Conservation (phyloP, 2,888 invertebrate species). For the Sicus ferrugineus region DNA sequence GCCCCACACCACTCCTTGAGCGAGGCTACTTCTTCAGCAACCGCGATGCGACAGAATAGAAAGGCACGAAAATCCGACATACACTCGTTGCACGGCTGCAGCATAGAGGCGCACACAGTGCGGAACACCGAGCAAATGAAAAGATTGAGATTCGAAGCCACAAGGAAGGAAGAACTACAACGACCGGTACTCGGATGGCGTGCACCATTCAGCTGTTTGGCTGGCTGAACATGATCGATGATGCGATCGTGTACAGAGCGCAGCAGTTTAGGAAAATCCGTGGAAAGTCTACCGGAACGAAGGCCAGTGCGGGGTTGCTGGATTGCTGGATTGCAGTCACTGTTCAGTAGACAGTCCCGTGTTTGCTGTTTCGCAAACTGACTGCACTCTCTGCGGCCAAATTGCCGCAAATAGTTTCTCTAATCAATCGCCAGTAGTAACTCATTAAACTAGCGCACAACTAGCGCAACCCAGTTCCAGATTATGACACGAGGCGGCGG, state of each 20-base stretch:
- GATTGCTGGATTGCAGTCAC: neutral
- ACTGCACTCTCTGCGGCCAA: slow-evolving; percentile 4
- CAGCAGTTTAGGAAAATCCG: neutral
- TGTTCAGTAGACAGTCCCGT: neutral
- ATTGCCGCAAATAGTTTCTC: neutral
- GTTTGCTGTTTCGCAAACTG: neutral
- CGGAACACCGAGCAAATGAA: neutral
- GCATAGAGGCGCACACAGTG: neutral
- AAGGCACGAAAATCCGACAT: neutral
- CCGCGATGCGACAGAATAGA: neutral
- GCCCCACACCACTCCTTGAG: slow-evolving; percentile 18
- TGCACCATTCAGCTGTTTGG: neutral
- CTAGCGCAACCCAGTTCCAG: neutral
- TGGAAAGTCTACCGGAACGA: neutral
- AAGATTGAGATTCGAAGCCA: neutral
- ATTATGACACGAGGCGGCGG: no score
- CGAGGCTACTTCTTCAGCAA: neutral
- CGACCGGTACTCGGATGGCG: neutral
- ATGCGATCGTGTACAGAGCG: neutral
- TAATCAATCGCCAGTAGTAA: neutral
- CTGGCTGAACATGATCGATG: neutral
- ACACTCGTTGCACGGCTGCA: neutral
- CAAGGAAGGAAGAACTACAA: neutral
- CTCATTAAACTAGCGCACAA: neutral
- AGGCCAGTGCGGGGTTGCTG: no score